Evolutionary conservation across 2,113 vertebrate genomes (phyloP).

Genomic region (Arizona elegans): DNA sequence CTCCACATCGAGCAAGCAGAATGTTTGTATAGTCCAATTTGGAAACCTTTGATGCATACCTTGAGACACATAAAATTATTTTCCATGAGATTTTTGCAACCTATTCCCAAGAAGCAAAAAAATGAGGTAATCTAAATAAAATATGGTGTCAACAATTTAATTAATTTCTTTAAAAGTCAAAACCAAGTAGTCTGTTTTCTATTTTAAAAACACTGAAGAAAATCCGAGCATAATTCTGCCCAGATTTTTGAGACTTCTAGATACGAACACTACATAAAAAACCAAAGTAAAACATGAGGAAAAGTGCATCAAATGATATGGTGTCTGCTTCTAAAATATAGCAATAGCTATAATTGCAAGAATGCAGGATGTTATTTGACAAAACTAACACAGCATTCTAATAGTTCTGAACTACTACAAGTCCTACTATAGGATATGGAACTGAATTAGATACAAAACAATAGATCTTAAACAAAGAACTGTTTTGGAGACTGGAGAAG

Average conservation of each 20-base stretch:
- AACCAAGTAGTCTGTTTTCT: background rate
- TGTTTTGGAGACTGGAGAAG: background rate
- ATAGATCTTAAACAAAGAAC: background rate
- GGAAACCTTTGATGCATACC: background rate
- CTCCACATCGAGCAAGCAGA: background rate
- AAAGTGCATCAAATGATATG: background rate
- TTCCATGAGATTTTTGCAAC: no score
- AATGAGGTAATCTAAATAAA: background rate
- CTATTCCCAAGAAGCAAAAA: background rate
- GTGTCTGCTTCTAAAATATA: background rate
- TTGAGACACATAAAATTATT: background rate
- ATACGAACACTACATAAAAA: no score
- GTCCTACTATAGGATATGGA: background rate
- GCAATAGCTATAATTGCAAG: background rate
- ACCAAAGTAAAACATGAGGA: background rate
- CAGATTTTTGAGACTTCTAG: background rate
- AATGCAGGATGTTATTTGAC: background rate
- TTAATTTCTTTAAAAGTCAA: background rate
- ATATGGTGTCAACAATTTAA: background rate
- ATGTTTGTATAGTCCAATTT: background rate
- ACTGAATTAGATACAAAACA: background rate
- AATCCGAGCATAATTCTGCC: background rate
- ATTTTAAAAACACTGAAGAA: no score
- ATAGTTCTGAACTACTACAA: background rate
- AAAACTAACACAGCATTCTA: background rate